These are phyloP conservation scores for Chanos chanos DNA, from an alignment of 2,797 vertebrate species.

Conservation along the genomic window DNA sequence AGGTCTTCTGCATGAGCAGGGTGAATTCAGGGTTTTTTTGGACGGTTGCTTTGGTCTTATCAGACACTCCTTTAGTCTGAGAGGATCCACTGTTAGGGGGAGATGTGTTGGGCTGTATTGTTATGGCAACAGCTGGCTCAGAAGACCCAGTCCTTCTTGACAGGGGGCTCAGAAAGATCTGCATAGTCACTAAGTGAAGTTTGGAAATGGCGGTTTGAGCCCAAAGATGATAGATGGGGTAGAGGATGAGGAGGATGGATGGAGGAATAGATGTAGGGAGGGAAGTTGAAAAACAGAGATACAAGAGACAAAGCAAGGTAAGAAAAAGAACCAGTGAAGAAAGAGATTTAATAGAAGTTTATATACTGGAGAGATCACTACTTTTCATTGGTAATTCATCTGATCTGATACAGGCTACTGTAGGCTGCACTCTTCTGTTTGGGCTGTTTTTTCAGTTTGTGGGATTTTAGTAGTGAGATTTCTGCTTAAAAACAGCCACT, in stretches of 20 bases:
- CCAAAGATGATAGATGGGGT: neutral
- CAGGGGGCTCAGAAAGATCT: constrained; percentile 79
- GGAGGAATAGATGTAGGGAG: neutral
- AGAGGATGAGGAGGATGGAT: neutral
- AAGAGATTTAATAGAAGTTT: no score
- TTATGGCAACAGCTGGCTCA: constrained; percentile 46
- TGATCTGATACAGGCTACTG: no score
- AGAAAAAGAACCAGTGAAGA: no score
- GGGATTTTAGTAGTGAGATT: neutral
- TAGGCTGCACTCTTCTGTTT: no score
- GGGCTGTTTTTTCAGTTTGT: neutral
- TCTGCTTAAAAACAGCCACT: neutral
- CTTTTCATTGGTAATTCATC: no score
- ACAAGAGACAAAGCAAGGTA: constrained; percentile 64
- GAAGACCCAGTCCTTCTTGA: constrained; percentile 74
- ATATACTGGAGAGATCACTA: no score
- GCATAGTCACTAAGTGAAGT: constrained; percentile 80
- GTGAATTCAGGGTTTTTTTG: constrained; percentile 64
- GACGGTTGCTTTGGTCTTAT: constrained; percentile 29
- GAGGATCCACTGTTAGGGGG: constrained; percentile 47
- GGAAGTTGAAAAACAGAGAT: no score
- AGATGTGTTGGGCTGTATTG: constrained; percentile 21
- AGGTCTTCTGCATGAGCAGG: constrained; percentile 70
- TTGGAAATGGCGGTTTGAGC: constrained; percentile 59
- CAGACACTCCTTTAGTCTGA: neutral